Conservation (phyloP, 2,888 invertebrate genomes). For the Aelia acuminata region DNA sequence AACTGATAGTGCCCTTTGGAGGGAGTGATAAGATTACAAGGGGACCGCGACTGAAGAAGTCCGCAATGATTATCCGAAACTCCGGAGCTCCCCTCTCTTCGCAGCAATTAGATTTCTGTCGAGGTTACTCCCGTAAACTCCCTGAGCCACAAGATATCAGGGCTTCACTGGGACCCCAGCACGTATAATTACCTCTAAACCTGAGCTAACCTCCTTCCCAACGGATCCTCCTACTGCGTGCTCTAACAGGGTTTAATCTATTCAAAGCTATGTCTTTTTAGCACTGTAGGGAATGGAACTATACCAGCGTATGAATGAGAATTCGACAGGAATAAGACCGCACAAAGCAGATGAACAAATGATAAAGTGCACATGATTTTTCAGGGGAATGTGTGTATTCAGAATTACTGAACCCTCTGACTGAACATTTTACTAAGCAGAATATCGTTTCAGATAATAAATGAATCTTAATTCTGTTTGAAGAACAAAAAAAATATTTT, state of each 20-base stretch:
- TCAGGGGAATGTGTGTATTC: too few relatives aligned
- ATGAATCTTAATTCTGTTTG: too few relatives aligned
- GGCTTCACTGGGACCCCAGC: background rate
- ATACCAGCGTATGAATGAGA: too few relatives aligned
- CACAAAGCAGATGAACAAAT: too few relatives aligned
- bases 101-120: background rate
- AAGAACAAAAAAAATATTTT: too few relatives aligned
- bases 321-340: too few relatives aligned
- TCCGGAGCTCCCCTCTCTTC: background rate
- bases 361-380: too few relatives aligned
- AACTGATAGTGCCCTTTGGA: constrained; percentile 44
- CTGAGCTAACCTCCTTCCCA: background rate
- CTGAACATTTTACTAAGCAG: too few relatives aligned
- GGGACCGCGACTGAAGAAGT: constrained; percentile 24
- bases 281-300: background rate
- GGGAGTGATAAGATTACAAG: background rate
- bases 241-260: background rate
- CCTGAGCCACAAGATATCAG: background rate
- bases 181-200: constrained; percentile 1
- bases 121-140: background rate
- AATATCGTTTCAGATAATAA: too few relatives aligned
- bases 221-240: background rate
- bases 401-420: too few relatives aligned
- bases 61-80: constrained; percentile 35
- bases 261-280: background rate